phyloP scores from a whole-genome alignment of 2,797 vertebrate genomes.

The Chiloscyllium punctatum region DNA sequence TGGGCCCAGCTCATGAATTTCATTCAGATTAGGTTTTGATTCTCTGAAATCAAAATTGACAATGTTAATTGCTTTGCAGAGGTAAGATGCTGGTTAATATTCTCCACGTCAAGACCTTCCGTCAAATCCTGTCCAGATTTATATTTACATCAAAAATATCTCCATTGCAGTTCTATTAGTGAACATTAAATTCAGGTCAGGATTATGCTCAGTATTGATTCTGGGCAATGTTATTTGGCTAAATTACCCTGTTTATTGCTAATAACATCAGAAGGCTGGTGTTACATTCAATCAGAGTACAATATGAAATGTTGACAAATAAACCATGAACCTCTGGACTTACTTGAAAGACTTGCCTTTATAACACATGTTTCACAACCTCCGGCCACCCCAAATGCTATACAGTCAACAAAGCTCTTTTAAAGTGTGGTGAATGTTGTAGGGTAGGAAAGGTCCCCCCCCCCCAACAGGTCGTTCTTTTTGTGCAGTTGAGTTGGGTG shows the following conservation, averaged over 20 bases:
- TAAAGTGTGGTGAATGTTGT: no score
- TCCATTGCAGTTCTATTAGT: not conserved
- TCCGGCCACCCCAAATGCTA: no score
- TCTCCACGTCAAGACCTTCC: not conserved
- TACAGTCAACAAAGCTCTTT: no score
- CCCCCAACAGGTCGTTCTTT: not conserved
- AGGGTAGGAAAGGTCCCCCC: no score
- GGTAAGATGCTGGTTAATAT: slow-evolving; percentile 14
- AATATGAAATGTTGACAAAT: not conserved
- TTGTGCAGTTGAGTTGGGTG: not conserved
- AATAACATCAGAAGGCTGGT: not conserved
- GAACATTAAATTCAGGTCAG: not conserved
- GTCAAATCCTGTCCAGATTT: not conserved
- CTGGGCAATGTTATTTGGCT: not conserved
- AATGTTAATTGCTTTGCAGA: slow-evolving; percentile 13
- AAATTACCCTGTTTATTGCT: not conserved
- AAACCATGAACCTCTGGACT: not conserved
- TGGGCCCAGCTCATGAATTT: not conserved
- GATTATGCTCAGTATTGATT: not conserved
- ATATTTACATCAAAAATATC: not conserved
- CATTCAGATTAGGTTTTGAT: slow-evolving; percentile 3
- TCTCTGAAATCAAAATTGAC: not conserved
- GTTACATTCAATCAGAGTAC: not conserved
- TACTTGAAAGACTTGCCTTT: not conserved
- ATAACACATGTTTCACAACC: not conserved